Evolutionary conservation across 1,140 invertebrate species (phyloP), one percentile per base, ranked within the genome.

Genomic region (Pomacea maculata): DNA sequence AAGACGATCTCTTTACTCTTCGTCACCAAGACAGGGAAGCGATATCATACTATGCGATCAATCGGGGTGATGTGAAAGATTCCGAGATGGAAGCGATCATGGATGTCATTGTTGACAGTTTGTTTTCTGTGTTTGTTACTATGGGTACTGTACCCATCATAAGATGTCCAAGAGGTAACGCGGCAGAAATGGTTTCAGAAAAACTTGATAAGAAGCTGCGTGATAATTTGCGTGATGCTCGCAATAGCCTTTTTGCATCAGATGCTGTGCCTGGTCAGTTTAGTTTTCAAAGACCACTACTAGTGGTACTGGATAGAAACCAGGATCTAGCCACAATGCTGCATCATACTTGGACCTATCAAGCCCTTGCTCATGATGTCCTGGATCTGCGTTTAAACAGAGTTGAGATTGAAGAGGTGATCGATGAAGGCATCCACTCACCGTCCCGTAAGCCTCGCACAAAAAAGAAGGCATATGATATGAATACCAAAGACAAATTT

Each of bases 281-380:
- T 77, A 98, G 96, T 92, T 98, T 98, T 91, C 97, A 98, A 86
- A 93, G 98, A 79, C 98, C 98, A 8, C 92, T 99, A 79, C 91
- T 99, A 17, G 95, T 99, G 76, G 92, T 99, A 82, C 93, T 99
- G 71, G 99, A 99, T 91, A 93, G 99, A 81, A 98, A 96, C 92
- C 94, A 99, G 80, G 98, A 99, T 92, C 95, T 99, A 93, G 97
- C 98, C 1, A 99, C 98, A 25, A 97, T 97, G 64, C 92, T 99
- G 81, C 97, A 99, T 94, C 99, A 99, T 91, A 99, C 98, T 8
- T 99, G 99, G 99, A 99, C 98, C 1, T 99, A 99, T 91, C 90
- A 91, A 76, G 98, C 98, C 17, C 90, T 99, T 77, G 95, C 96
- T 57, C 98, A 99, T 91, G 98, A 99, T 93, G 95, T 99, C 2